A percentile compares a stretch with the other conserved stretches of the same genome.
These are phyloP conservation scores for Oreochromis spilurus DNA, from an alignment of 2,113 vertebrate species.

Conservation along the genomic window DNA sequence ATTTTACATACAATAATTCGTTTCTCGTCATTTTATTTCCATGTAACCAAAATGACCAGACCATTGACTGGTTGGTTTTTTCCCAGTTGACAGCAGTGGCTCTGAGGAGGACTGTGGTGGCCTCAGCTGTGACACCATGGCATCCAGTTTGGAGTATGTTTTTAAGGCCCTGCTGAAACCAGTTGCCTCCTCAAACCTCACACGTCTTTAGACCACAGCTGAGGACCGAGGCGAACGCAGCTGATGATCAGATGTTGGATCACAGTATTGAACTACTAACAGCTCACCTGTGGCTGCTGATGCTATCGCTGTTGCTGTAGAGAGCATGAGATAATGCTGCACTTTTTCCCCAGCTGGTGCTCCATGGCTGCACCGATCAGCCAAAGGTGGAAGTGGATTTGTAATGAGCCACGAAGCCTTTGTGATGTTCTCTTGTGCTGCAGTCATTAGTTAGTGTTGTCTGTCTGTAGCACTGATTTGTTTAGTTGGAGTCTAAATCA, in stretches of 20 bases:
- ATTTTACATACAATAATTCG: background rate
- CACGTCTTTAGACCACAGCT: background rate
- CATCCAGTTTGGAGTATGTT: background rate
- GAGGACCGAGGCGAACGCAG: background rate
- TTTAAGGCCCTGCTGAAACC: background rate
- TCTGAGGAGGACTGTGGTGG: background rate
- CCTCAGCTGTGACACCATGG: background rate
- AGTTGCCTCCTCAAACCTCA: background rate
- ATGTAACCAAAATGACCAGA: background rate
- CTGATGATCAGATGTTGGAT: slow-evolving; percentile 47
- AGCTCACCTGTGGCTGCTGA: background rate
- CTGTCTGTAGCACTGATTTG: background rate
- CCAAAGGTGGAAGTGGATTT: background rate
- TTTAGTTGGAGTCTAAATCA: background rate
- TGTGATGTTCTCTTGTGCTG: background rate
- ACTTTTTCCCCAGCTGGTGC: background rate
- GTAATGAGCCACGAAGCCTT: background rate
- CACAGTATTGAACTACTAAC: slow-evolving; percentile 28
- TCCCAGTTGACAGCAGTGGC: background rate
- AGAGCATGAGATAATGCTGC: slow-evolving; percentile 22
- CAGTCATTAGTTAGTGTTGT: background rate
- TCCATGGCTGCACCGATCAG: background rate
- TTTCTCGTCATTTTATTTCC: background rate
- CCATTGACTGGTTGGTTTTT: background rate
- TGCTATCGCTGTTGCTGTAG: background rate